phyloP scores from a whole-genome alignment of 2,888 invertebrate species.

The Allygus modestus region DNA sequence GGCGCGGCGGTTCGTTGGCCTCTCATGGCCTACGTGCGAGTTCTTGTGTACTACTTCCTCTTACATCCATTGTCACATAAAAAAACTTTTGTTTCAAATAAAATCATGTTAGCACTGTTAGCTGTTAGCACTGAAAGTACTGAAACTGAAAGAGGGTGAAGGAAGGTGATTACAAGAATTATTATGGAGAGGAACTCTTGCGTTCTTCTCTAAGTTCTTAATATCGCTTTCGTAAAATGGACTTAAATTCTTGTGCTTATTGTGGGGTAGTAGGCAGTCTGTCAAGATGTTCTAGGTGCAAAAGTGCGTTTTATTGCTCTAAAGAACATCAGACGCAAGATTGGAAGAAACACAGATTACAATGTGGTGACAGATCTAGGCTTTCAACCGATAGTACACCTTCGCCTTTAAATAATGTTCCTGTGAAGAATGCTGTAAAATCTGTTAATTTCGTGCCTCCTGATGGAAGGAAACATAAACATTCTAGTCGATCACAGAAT shows the following conservation, averaged over 20 bases:
- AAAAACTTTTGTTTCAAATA: background rate
- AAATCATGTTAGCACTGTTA: conserved; percentile 11
- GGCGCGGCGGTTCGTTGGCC: background rate
- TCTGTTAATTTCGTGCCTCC: background rate
- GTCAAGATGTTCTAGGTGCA: conserved; percentile 86
- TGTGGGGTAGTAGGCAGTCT: conserved; percentile 81
- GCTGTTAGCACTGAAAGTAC: background rate
- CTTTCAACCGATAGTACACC: conserved; percentile 3
- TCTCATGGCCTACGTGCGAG: conserved; percentile 23
- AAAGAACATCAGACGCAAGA: conserved; percentile 88
- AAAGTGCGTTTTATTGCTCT: conserved; percentile 86
- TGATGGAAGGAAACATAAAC: conserved; percentile 12
- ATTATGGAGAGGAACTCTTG: conserved; percentile 43
- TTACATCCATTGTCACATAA: background rate
- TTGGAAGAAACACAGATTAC: conserved; percentile 86
- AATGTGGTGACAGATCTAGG: conserved; percentile 63
- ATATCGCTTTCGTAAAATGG: conserved; percentile 62
- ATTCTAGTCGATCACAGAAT: conserved; percentile 42
- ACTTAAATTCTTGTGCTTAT: conserved; percentile 72
- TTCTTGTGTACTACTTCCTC: background rate
- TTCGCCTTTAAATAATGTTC: conserved; percentile 14
- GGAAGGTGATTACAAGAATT: conserved; percentile 55
- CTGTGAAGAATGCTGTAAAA: background rate
- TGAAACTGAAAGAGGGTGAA: conserved; percentile 26
- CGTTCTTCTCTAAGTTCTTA: background rate